These are phyloP conservation scores for Centroberyx gerrardi DNA, from an alignment of 2,797 vertebrate genomes.

Conservation along the genomic window DNA sequence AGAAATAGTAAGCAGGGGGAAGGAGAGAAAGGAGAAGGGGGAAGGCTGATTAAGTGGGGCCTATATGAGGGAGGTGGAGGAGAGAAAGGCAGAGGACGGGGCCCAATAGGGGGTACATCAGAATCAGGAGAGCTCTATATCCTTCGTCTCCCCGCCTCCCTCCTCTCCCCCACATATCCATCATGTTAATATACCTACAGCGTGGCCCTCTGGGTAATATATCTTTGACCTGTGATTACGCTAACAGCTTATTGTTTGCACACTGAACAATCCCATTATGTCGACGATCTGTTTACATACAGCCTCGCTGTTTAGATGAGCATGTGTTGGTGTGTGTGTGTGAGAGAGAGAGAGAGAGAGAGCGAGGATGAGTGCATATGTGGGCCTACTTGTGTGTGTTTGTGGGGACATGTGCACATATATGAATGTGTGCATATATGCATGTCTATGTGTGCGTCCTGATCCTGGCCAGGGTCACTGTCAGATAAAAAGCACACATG, in stretches of 20 bases:
- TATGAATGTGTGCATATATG: constrained; percentile 22
- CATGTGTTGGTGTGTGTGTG: constrained; percentile 36
- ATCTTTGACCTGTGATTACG: constrained; percentile 86
- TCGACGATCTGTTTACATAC: constrained; percentile 83
- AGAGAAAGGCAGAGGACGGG: constrained; percentile 56
- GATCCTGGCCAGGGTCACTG: constrained; percentile 53
- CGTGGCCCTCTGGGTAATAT: constrained; percentile 81
- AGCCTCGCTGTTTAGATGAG: constrained; percentile 82
- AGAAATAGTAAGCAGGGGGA: constrained; percentile 4
- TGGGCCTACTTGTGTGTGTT: constrained; percentile 22
- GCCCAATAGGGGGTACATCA: constrained; percentile 81
- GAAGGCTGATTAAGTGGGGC: constrained; percentile 72
- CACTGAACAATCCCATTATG: constrained; percentile 87
- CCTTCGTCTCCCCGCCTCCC: constrained; percentile 62
- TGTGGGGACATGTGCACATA: constrained; percentile 7
- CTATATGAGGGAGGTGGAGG: constrained; percentile 53
- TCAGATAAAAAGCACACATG: constrained; percentile 25
- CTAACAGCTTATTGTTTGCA: constrained; percentile 87
- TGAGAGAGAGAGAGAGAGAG: constrained; percentile 27
- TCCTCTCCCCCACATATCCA: constrained; percentile 77
- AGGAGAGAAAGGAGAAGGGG: constrained; percentile 37
- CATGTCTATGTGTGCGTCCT: constrained; percentile 30
- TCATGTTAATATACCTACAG: constrained; percentile 84
- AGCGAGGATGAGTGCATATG: constrained; percentile 29
- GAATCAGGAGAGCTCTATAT: constrained; percentile 78